A percentile compares a stretch with the other conserved stretches of the same genome.
phyloP scores from a whole-genome alignment of 2,888 invertebrate genomes.

The Hyalella azteca region DNA sequence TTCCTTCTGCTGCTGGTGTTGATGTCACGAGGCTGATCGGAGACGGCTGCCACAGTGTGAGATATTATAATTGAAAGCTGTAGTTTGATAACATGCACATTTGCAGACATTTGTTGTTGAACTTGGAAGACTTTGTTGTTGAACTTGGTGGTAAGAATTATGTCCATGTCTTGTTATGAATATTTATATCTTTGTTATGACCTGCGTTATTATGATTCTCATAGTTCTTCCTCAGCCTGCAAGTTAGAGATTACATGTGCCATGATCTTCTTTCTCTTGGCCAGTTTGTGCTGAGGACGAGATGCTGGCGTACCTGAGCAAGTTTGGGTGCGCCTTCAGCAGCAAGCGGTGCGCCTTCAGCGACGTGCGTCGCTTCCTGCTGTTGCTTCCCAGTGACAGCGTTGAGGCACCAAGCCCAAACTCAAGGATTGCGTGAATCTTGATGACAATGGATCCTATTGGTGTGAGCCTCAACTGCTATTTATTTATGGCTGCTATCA shows the following conservation, averaged over 20 bases:
- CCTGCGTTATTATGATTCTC: too few species aligned
- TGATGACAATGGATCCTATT: slow-evolving; percentile 62
- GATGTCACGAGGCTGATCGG: too few species aligned
- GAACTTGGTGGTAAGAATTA: slow-evolving; percentile 45
- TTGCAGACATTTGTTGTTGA: slow-evolving; percentile 42
- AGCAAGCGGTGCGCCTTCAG: slow-evolving; percentile 84
- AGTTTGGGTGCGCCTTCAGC: too few species aligned
- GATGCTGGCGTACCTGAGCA: slow-evolving; percentile 77
- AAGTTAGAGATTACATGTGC: too few species aligned
- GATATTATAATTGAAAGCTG: not conserved
- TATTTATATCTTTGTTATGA: too few species aligned
- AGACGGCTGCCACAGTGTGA: too few species aligned
- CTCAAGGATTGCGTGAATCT: slow-evolving; percentile 63
- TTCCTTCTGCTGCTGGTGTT: too few species aligned
- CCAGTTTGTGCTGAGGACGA: slow-evolving; percentile 56
- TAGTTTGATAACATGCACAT: not conserved
- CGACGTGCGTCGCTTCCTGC: slow-evolving; percentile 79
- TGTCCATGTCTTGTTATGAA: too few species aligned
- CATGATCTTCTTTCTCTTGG: too few species aligned
- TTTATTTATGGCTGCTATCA: too few species aligned
- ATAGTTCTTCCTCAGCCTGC: too few species aligned
- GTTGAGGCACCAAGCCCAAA: slow-evolving; percentile 59
- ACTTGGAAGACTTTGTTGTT: slow-evolving; percentile 19
- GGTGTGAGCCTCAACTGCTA: too few species aligned
- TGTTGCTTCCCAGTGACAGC: slow-evolving; percentile 70